Evolutionary conservation across 2,797 vertebrate species (phyloP), one percentile per base, ranked within the genome.

Genomic region (Gymnoscopelus microlampas): DNA sequence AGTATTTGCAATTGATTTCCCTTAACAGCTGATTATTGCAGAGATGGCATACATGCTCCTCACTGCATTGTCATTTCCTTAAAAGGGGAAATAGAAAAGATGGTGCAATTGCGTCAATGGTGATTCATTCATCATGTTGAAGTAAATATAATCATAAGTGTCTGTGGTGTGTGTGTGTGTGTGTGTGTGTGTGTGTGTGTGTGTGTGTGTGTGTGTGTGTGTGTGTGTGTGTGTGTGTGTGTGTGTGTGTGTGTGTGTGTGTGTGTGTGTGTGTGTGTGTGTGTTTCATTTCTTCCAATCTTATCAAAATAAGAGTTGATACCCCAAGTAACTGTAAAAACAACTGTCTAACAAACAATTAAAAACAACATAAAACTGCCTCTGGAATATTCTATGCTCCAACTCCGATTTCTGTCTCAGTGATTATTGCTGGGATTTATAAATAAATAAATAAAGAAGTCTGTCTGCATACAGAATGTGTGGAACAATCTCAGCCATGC

Each of bases 351-450:
- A 44, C 39, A 44, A 44, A 44, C 39, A 44, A 44, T 9, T 44
- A 10, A 44, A 44, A 44, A 44, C 39, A 44, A 8, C 39, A 44
- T 44, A 10, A 44, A 44, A 44, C 39, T 9, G 74, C 77, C 79
- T 71, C 81, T 80, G 66, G 84, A 85, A 90, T 73, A 85, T 87
- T 84, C 82, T 78, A 84, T 76, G 82, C 87, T 89, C 77, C 80
- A 79, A 71, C 79, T 85, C 79, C 63, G 79, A 90, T 90, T 92
- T 88, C 82, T 81, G 85, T 86, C 83, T 85, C 85, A 89, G 76
- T 80, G 89, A 93, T 93, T 93, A 92, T 83, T 47, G 68, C 81
- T 74, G 84, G 90, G 90, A 84, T 93, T 91, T 86, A 87, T 90
- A 60, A 84, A 71, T 10, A 56, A 44, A 44, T 10, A 44, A 23